Evolutionary conservation across 2,888 invertebrate genomes (phyloP), one percentile per base, ranked within the genome.

Genomic region (Thymelicus lineola): DNA sequence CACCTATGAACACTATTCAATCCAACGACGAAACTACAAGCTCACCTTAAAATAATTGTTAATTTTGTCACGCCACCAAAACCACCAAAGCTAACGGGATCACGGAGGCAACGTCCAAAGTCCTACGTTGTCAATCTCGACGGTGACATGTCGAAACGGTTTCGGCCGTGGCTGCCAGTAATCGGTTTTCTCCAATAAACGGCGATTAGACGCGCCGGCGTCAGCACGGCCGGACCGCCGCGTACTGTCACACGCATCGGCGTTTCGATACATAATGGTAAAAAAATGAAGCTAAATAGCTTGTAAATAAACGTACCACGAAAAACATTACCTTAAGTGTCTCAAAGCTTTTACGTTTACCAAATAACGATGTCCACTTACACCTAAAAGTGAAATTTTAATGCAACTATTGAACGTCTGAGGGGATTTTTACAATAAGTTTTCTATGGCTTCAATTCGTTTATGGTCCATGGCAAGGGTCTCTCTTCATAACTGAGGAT

Each of bases 171-270:
- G 87, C 79, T 75, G 85, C 80, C 75, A 81, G 90, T 91, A 93
- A 93, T 93, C 93, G 92, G 92, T 93, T 93, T 92, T 92, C 93
- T 93, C 93, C 91, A 93, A 93, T 93, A 92, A 93, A 93, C 90
- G 91, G 72, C 91, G 93, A 93, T 93, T 93, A 93, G 93, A 93
- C 93, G 84, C 93, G 93, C 91, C 83, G 93, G 93, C 93, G 93
- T 93, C 93, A 93, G 90, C 91, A 84, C 83, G 87, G 86, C 83
- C 81, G 81, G 84, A 83, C 79, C 77, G 77, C 82, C 77, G 79
- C 60, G 88, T 87, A 92, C 87, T 79, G 73, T 85, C 82, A 77
- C 66, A 70, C 45, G 72, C 74, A 72, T 71, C 61, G 20, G 9
- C 48, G 70, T 7, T 58, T 70, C 6, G 20, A 10, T 6, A 3